Evolutionary conservation across 64 coral and sea anemone species (phyloP), one percentile per base, ranked within the genome.

Genomic region (Pocillopora damicornis): DNA sequence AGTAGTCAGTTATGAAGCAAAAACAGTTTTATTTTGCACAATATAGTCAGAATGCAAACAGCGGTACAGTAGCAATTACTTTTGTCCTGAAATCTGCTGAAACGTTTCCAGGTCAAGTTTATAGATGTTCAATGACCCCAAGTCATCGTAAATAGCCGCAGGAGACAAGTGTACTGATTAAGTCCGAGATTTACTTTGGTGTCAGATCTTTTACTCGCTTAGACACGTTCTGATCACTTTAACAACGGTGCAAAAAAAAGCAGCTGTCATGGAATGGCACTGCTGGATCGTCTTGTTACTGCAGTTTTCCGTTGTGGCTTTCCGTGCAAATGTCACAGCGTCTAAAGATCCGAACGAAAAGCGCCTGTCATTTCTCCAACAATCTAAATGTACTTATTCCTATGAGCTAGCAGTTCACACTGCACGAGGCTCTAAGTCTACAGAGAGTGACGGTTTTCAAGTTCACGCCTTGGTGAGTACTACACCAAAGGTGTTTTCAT

Each of bases 371-470:
- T 80, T 80, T 80, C 8, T 61, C n/a, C 57, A 80, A 59, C 7
- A 80, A 10, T 80, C 78, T 1, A 80, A 80, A 35, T 94, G 93
- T 36, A 90, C 92, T 13, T 94, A 94, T 36, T 74, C 84, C 4
- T 94, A 94, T 16, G 87, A 94, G 75, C 67, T 94, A 14, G 93
- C 93, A 12, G 88, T 94, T 16, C 89, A 94, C 13, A 88, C 93
- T 4, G 93, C 88, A 15, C 84, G 93, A 66, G 93, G 93, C 12
- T 87, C 88, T 5, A 89, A 94, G 23, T 90, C 93, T 16, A 90
- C 89, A 16, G 93, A 77, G 23, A 94, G 88, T 78, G 68, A 89
- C 25, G 93, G 93, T 10, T 89, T 87, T 71, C 73, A 87, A 67
- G 67, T 94, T 2, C 89, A 89, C 11, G 87, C 88, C 18, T 56